A percentile compares a stretch with the other conserved stretches of the same genome.
phyloP scores from a whole-genome alignment of 2,888 invertebrate species.

The Girardia tigrina region DNA sequence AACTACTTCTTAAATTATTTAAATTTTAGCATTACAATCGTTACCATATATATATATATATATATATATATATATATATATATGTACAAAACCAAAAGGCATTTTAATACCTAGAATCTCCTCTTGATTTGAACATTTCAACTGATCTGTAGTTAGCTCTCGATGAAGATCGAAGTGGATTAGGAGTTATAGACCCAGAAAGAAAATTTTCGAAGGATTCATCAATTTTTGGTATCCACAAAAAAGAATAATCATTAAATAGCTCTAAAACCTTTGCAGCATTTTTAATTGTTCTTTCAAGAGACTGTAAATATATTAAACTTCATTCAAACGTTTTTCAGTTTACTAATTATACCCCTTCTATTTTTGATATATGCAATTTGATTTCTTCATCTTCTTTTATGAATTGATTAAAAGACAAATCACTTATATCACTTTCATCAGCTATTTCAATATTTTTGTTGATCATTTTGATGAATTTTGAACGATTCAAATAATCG shows the following conservation, averaged over 20 bases:
- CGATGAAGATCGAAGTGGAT: slow-evolving; percentile 42
- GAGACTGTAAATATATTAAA: not conserved
- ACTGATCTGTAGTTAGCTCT: slow-evolving; percentile 38
- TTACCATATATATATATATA: too few species aligned
- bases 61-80: too few species aligned
- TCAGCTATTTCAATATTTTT: not conserved
- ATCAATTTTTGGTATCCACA: slow-evolving; percentile 48
- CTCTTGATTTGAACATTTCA: slow-evolving; percentile 32
- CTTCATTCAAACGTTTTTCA: not conserved
- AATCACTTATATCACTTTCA: not conserved
- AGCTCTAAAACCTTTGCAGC: slow-evolving; percentile 39
- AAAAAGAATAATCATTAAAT: slow-evolving; percentile 46
- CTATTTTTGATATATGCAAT: not conserved
- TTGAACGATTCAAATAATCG: not conserved
- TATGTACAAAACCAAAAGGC: too few species aligned
- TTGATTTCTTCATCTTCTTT: slow-evolving; percentile 9
- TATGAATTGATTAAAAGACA: not conserved
- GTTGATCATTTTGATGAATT: not conserved
- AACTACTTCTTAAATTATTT: too few species aligned
- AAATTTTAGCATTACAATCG: too few species aligned
- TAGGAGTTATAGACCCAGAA: slow-evolving; percentile 44
- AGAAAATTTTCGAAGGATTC: slow-evolving; percentile 47
- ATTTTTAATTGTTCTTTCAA: not conserved
- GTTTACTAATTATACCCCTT: not conserved
- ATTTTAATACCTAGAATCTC: slow-evolving; percentile 19